Percentiles rank a stretch among this genome's conserved stretches.
Conservation (phyloP, 2,797 vertebrate species). For the Urophycis tenuis region DNA sequence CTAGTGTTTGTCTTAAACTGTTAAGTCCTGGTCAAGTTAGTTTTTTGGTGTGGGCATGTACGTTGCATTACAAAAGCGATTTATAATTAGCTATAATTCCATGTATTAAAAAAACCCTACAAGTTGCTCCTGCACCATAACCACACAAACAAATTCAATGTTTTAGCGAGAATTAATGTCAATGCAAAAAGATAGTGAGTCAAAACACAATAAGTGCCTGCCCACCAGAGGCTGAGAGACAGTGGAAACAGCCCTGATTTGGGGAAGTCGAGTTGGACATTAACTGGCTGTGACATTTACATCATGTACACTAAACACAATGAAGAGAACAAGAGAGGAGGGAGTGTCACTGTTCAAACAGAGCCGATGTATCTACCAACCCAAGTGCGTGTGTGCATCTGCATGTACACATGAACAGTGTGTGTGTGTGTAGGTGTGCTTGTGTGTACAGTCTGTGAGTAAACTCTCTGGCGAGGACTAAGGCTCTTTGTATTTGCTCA, state of each 20-base stretch:
- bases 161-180: background rate
- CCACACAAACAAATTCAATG: background rate
- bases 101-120: background rate
- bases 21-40: background rate
- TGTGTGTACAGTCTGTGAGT: conserved; percentile 7
- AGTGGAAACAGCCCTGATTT: background rate
- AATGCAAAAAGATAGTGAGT: background rate
- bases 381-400: background rate
- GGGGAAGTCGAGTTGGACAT: conserved; percentile 42
- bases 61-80: background rate
- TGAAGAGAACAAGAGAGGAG: background rate
- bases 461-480: background rate
- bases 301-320: conserved; percentile 30
- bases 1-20: background rate
- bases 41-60: no score
- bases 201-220: background rate
- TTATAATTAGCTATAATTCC: background rate
- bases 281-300: conserved; percentile 52
- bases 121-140: background rate
- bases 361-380: background rate
- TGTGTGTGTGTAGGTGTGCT: background rate
- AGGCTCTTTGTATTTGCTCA: conserved; percentile 3
- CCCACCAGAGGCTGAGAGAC: background rate
- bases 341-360: background rate
- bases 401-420: background rate